phyloP scores from a whole-genome alignment of 2,113 vertebrate species.

The Lipophrys pholis region DNA sequence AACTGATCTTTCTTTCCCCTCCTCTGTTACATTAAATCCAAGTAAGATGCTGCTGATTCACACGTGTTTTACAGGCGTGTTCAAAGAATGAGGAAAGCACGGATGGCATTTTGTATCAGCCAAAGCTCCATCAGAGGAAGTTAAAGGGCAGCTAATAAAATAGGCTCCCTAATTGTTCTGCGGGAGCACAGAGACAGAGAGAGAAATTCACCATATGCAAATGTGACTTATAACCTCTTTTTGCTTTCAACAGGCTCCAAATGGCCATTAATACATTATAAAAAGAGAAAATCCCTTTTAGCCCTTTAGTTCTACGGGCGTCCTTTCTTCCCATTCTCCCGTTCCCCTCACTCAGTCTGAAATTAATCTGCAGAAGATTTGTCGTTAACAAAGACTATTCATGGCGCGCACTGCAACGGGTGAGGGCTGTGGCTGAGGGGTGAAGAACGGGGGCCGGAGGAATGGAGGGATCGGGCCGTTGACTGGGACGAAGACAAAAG shows the following conservation, averaged over 20 bases:
- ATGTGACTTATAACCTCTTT: conserved; percentile 79
- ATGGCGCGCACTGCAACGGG: conserved; percentile 37
- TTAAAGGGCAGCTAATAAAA: conserved; percentile 75
- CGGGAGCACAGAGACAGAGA: conserved; percentile 45
- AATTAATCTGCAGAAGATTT: conserved; percentile 80
- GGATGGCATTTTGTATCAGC: conserved; percentile 57
- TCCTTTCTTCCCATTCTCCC: conserved; percentile 67
- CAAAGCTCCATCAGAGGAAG: conserved; percentile 54
- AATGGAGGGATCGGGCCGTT: conserved; percentile 43
- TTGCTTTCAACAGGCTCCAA: conserved; percentile 62
- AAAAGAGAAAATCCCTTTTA: conserved; percentile 74
- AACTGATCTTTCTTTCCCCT: background rate
- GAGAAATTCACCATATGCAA: conserved; percentile 73
- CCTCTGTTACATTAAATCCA: background rate
- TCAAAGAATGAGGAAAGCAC: conserved; percentile 29
- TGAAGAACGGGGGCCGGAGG: conserved; percentile 43
- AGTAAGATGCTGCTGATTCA: conserved; percentile 17
- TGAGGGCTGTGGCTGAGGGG: conserved; percentile 57
- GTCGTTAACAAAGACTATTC: conserved; percentile 76
- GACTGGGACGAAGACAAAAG: conserved; percentile 55
- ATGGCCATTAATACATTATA: conserved; percentile 76
- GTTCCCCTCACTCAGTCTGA: conserved; percentile 58
- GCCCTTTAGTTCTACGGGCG: conserved; percentile 56
- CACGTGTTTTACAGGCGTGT: conserved; percentile 1
- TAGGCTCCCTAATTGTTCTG: conserved; percentile 70